phyloP scores from a whole-genome alignment of 2,113 vertebrate genomes.

The Tapirus terrestris region DNA sequence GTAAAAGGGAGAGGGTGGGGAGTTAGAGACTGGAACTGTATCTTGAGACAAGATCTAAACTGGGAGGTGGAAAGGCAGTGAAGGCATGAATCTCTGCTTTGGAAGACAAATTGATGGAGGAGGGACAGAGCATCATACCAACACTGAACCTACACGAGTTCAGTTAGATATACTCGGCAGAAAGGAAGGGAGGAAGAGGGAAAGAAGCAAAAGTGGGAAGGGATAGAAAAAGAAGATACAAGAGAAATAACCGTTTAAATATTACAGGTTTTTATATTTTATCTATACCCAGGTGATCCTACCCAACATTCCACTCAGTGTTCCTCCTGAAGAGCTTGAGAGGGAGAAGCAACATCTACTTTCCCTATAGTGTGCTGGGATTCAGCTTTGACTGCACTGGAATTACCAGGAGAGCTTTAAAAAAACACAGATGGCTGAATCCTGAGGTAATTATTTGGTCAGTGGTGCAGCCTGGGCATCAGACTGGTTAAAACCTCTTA shows the following conservation, averaged over 20 bases:
- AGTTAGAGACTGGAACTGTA: background rate
- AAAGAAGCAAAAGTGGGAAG: background rate
- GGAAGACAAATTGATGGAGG: background rate
- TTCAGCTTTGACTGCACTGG: background rate
- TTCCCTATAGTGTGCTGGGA: background rate
- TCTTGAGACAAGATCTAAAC: background rate
- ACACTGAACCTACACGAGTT: background rate
- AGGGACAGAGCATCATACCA: background rate
- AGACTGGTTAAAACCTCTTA: background rate
- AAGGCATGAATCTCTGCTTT: background rate
- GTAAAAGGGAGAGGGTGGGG: background rate
- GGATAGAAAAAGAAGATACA: background rate
- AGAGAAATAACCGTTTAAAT: background rate
- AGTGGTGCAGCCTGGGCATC: background rate
- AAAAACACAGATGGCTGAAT: background rate
- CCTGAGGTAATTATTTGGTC: background rate
- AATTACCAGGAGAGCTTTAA: background rate
- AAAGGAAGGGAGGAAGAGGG: background rate
- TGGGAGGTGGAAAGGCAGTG: background rate
- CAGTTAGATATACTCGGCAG: background rate
- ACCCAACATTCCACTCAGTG: background rate
- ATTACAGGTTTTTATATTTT: background rate
- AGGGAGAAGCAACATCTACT: background rate
- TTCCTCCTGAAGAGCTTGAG: background rate
- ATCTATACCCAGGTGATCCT: background rate